These are phyloP conservation scores for Axis porcinus DNA, from an alignment of 2,113 vertebrate genomes.

Conservation along the genomic window DNA sequence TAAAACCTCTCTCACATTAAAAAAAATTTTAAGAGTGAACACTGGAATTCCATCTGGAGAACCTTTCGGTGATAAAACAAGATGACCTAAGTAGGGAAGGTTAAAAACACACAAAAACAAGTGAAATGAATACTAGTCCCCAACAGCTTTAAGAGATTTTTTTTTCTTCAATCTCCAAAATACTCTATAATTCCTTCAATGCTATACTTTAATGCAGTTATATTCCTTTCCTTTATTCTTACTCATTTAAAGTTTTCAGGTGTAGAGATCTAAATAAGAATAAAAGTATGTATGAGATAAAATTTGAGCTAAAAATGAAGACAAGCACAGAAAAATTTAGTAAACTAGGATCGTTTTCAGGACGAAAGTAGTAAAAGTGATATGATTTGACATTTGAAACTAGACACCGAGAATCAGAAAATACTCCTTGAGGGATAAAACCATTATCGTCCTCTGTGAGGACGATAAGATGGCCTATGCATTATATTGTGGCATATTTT, in stretches of 20 bases:
- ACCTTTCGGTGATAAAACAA: not conserved
- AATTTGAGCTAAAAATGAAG: not conserved
- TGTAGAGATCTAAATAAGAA: not conserved
- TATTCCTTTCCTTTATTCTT: not conserved
- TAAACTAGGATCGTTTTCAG: not conserved
- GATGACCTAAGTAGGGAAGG: not conserved
- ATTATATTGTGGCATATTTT: not conserved
- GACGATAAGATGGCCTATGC: not conserved
- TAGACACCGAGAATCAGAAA: not conserved
- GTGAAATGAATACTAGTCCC: not conserved
- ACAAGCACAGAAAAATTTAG: not conserved
- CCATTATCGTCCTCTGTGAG: rapidly evolving
- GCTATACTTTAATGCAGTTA: not conserved
- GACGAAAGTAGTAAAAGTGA: not conserved
- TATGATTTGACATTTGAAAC: not conserved
- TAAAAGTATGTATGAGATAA: not conserved
- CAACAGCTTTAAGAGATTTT: not conserved
- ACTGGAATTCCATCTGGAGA: conserved; percentile 15
- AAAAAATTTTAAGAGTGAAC: not conserved
- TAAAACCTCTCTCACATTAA: not conserved
- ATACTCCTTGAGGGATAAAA: not conserved
- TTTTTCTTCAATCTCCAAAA: not conserved
- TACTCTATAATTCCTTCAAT: not conserved
- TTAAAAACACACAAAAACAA: conserved; percentile 34
- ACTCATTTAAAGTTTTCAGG: not conserved